phyloP scores from a whole-genome alignment of 2,888 invertebrate species.

The Metacarcinus magister region DNA sequence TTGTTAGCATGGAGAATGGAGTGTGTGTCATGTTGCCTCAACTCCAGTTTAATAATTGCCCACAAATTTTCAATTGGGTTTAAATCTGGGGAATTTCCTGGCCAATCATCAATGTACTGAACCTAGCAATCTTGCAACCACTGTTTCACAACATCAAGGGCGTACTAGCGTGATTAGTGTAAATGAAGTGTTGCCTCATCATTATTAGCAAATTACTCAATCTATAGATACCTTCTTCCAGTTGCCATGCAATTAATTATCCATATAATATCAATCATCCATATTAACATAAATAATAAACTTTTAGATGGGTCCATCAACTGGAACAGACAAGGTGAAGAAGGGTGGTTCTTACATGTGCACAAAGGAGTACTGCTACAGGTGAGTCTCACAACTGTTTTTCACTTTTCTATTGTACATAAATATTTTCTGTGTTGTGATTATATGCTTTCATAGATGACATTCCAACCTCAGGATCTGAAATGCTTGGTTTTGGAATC shows the following conservation, averaged over 20 bases:
- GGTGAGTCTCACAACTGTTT: conserved; percentile 59
- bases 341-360: conserved; percentile 98
- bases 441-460: no score
- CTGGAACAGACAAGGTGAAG: conserved; percentile 91
- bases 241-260: background rate
- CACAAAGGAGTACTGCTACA: conserved; percentile 91
- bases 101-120: no score
- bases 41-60: no score
- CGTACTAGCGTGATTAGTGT: background rate
- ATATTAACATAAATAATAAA: conserved; percentile 32
- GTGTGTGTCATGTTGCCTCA: no score
- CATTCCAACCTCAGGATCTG: no score
- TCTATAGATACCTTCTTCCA: background rate
- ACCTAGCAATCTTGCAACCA: no score
- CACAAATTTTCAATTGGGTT: no score
- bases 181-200: background rate
- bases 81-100: no score
- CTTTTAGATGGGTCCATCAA: conserved; percentile 85
- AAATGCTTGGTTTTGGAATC: no score
- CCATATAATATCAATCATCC: background rate
- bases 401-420: conserved; percentile 85
- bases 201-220: background rate
- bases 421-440: background rate
- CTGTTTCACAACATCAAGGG: no score
- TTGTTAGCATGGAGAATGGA: no score